Evolutionary conservation across 2,797 vertebrate species (phyloP), one percentile per base, ranked within the genome.

Genomic region (Cynopterus sphinx): DNA sequence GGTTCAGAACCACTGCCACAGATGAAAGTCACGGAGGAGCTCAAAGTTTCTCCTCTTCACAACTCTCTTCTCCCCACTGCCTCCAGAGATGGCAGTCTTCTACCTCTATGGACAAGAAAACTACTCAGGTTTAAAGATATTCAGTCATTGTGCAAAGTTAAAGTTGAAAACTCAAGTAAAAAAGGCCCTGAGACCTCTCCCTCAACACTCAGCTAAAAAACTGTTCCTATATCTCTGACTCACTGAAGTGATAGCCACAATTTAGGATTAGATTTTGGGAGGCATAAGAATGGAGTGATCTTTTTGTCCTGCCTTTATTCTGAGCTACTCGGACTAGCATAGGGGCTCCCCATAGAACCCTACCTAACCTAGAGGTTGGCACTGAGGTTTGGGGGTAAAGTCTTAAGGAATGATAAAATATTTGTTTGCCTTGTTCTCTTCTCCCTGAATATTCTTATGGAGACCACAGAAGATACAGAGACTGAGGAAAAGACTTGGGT

Each of bases 401-500:
- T 77, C 70, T 71, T 55, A 75, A 68, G 16, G n/a, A 96, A 22
- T 24, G 43, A 65, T 68, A 84, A 59, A 65, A n/a, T 63, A 87
- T n/a, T 10, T 24, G 28, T 77, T 55, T 78, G 53, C 70, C 43
- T 87, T 94, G 67, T 31, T 88, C 51, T 91, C n/a, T 85, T 94
- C 49, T 90, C 57, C 39, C 19, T 19, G 41, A 7, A 43, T 59
- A 43, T 46, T 92, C 75, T 89, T 77, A 33, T 51, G 8, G 28
- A 90, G 36, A 91, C 12, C 36, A 46, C 1, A n/a, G 55, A 65
- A 71, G 17, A 94, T 19, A 19, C 16, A 4, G 49, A 73, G 13
- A 73, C 1, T 67, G 84, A 94, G 16, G 28, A 94, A 90, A 96
- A 59, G 43, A 84, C 68, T 12, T 31, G 36, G n/a, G n/a, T 46